Conservation (phyloP, 2,797 vertebrate species). For the Lophura swinhoii region DNA sequence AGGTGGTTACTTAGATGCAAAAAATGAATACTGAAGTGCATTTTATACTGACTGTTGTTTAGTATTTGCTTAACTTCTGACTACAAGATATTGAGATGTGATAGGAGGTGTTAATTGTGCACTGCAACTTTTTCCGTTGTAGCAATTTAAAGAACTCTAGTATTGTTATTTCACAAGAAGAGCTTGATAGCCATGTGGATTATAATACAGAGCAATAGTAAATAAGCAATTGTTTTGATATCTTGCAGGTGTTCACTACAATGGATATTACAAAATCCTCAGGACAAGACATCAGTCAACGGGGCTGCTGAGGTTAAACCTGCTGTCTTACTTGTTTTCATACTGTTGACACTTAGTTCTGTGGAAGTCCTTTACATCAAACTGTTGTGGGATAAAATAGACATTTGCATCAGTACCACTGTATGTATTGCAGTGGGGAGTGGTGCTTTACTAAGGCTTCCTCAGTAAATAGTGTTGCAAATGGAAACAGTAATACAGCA, state of each 20-base stretch:
- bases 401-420: background rate
- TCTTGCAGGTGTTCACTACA: constrained; percentile 89
- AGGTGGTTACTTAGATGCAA: background rate
- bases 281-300: constrained; percentile 85
- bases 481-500: constrained; percentile 84
- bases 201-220: background rate
- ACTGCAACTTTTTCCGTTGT: background rate
- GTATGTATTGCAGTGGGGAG: background rate
- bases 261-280: constrained; percentile 92
- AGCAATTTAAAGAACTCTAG: background rate
- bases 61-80: background rate
- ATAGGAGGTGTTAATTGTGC: background rate
- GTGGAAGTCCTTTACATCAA: constrained; percentile 23
- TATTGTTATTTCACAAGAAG: background rate
- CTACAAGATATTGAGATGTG: background rate
- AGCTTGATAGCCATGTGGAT: background rate
- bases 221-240: background rate
- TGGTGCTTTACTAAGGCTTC: constrained; percentile 18
- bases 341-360: constrained; percentile 25
- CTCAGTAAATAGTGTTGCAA: background rate
- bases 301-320: constrained; percentile 98
- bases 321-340: constrained; percentile 86
- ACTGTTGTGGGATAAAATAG: constrained; percentile 47
- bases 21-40: background rate
- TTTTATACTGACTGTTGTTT: background rate